Base-by-base conservation (phyloP, 2,797 vertebrate species). In the Enteromius thamalakanensis region DNA sequence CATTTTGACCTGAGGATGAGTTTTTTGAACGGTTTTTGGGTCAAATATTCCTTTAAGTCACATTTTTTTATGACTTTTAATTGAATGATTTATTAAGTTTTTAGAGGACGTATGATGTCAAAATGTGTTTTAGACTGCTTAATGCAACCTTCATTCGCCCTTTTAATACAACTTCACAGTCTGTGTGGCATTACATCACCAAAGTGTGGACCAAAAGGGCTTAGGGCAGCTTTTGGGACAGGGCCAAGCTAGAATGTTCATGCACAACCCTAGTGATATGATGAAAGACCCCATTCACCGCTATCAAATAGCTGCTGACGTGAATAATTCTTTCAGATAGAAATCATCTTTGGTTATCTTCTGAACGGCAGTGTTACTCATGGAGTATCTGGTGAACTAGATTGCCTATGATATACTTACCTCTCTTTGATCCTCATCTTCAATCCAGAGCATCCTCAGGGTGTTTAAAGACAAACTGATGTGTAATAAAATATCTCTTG, bases 361-460 rank as follows among this genome's bases (percentile, higher is more conserved):
- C 64, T 60, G 65, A 62, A 83, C 21, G 14, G 49, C 62, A 76
- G 23, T 23, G 64, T 45, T 69, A 42, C 19, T 60, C 11, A 6
- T 81, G 29, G 47, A 82, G 80, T 42, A 76, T 76, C 60, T 53
- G 12, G 45, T 82, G 62, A 42, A 68, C 71, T 42, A 53, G 37
- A 76, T 76, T 42, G 47, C 6, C 32, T 82, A 19, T 75, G 71
- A 76, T 75, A 75, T 60, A 76, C 71, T 82, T 32, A 40, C 45
- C 80, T 77, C 64, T 55, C 65, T 60, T 62, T 83, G 72, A 83
- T 83, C 70, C 58, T 51, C 74, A 77, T 77, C 71, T 82, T 82
- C 71, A 82, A 76, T 76, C 49, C 23, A 76, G 21, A 47, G 21
- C 42, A 60, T 83, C 65, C 65, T 83, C 53, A 17, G 77, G 71